A percentile compares a stretch with the other conserved stretches of the same genome.
These are phyloP conservation scores for Nasonia oneida DNA, from an alignment of 2,888 invertebrate species.

Conservation along the genomic window DNA sequence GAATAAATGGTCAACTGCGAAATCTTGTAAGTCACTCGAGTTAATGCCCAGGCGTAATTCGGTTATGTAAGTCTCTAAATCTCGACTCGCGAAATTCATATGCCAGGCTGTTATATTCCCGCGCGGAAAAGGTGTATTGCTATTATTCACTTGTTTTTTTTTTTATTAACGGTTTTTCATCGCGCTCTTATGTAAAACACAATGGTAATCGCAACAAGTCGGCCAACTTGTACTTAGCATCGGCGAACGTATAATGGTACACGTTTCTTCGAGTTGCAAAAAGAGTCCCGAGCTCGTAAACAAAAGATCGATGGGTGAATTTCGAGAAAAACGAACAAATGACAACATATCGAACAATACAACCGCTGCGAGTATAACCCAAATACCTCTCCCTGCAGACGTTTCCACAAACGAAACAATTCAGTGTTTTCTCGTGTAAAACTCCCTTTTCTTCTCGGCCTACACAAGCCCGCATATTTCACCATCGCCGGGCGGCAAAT, in stretches of 20 bases:
- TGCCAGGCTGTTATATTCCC: background rate
- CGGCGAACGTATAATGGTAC: background rate
- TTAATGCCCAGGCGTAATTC: slow-evolving; percentile 26
- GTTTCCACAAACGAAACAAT: background rate
- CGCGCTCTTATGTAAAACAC: background rate
- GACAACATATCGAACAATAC: background rate
- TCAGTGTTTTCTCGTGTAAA: background rate
- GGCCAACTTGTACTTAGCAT: background rate
- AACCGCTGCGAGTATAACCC: background rate
- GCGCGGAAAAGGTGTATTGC: background rate
- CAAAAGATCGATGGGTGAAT: background rate
- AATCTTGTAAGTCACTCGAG: slow-evolving; percentile 32
- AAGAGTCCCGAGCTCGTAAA: background rate
- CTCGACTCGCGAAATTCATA: background rate
- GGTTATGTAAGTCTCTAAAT: slow-evolving; percentile 41
- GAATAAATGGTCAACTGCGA: slow-evolving; percentile 23
- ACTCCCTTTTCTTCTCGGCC: background rate
- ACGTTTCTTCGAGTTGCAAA: background rate
- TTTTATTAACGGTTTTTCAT: background rate
- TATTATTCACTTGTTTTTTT: background rate
- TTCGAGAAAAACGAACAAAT: background rate
- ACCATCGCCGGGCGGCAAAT: slow-evolving; percentile 30
- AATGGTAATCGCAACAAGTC: background rate
- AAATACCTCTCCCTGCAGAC: background rate
- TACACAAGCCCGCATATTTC: background rate